A percentile compares a stretch with the other conserved stretches of the same genome.
phyloP scores from a whole-genome alignment of 2,797 vertebrate species.

The Meriones psammophilus region DNA sequence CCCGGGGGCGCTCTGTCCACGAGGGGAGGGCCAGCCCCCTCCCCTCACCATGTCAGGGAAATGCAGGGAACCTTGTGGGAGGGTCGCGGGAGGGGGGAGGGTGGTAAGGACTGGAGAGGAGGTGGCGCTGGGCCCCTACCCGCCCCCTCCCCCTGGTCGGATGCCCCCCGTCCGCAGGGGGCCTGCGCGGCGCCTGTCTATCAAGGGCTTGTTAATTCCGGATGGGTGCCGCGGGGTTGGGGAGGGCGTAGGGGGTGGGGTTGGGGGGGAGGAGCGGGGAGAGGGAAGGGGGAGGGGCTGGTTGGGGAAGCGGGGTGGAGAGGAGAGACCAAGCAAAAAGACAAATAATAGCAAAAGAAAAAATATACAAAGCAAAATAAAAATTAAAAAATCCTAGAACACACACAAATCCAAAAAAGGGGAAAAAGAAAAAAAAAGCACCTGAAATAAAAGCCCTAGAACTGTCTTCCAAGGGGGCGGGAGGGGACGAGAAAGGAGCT shows the following conservation, averaged over 20 bases:
- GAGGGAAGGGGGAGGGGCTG: slow-evolving; percentile 70
- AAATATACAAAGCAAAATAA: slow-evolving; percentile 67
- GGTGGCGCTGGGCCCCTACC: slow-evolving; percentile 73
- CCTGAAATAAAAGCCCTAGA: slow-evolving; percentile 85
- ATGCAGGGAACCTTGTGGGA: slow-evolving; percentile 86
- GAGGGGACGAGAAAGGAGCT: slow-evolving; percentile 49
- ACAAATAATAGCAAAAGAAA: slow-evolving; percentile 76
- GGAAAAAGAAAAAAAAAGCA: not conserved
- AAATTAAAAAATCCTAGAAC: slow-evolving; percentile 63
- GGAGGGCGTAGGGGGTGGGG: slow-evolving; percentile 78
- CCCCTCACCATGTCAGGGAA: slow-evolving; percentile 85
- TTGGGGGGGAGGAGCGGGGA: slow-evolving; percentile 68
- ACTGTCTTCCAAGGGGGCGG: slow-evolving; percentile 81
- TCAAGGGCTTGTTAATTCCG: slow-evolving; percentile 85
- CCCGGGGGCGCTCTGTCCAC: slow-evolving; percentile 78
- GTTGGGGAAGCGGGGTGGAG: slow-evolving; percentile 77
- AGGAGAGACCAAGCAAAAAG: slow-evolving; percentile 81
- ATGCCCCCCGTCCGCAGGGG: slow-evolving; percentile 81
- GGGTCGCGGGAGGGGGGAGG: slow-evolving; percentile 89
- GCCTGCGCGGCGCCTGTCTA: slow-evolving; percentile 79
- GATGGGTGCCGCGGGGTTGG: slow-evolving; percentile 83
- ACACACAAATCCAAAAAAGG: slow-evolving; percentile 73
- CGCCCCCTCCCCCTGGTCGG: slow-evolving; percentile 76
- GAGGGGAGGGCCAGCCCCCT: slow-evolving; percentile 73
- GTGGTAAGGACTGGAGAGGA: slow-evolving; percentile 56